Percentiles rank a stretch among this genome's conserved stretches.
Evolutionary conservation across 2,797 vertebrate species (phyloP).

Genomic region (Pristis pectinata): DNA sequence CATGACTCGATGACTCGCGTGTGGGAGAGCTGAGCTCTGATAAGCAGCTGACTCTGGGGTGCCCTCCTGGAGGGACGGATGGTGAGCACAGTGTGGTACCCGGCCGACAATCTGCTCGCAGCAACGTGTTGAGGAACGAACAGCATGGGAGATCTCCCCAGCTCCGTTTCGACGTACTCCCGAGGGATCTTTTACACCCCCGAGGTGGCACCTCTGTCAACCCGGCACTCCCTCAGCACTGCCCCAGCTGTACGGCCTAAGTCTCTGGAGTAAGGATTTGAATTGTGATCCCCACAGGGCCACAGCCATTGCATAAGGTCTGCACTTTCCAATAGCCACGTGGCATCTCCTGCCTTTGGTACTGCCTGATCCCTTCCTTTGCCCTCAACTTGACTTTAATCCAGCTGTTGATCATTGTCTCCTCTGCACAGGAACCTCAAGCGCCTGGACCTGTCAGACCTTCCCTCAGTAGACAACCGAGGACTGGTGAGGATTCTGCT

Average conservation of each 20-base stretch:
- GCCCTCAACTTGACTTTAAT: too few species aligned
- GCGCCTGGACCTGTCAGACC: conserved; percentile 64
- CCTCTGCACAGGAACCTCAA: conserved; percentile 58
- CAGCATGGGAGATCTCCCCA: too few species aligned
- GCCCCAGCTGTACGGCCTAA: neutral
- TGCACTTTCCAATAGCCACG: neutral
- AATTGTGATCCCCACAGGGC: neutral
- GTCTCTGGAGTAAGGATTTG: neutral
- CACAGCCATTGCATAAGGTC: neutral
- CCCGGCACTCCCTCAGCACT: neutral
- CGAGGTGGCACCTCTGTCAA: neutral
- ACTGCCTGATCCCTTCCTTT: too few species aligned
- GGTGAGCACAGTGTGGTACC: too few species aligned
- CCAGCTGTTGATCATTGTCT: neutral
- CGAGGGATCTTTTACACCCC: too few species aligned
- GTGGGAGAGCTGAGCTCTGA: too few species aligned
- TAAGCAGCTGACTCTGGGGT: too few species aligned
- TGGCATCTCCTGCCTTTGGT: neutral
- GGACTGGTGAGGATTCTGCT: conserved; percentile 68
- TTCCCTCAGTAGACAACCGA: conserved; percentile 57
- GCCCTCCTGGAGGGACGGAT: too few species aligned
- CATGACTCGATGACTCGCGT: too few species aligned
- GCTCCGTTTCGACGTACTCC: too few species aligned
- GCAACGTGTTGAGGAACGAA: too few species aligned
- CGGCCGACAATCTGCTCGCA: too few species aligned